phyloP scores from a whole-genome alignment of 2,113 vertebrate species.

The Pachypanchax playfairii region DNA sequence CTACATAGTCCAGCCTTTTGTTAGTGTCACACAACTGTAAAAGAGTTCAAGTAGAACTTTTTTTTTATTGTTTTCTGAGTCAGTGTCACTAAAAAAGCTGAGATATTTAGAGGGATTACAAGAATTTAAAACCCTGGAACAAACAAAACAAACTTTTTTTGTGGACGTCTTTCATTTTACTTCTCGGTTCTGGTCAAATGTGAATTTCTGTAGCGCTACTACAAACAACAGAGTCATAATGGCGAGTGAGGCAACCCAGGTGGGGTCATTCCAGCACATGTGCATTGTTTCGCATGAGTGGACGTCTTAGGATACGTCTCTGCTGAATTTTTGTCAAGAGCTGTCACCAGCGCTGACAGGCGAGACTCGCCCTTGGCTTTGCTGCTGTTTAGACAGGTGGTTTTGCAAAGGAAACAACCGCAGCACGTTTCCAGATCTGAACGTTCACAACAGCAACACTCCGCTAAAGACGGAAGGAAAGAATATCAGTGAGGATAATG shows the following conservation, averaged over 20 bases:
- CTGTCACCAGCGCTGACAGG: constrained; percentile 77
- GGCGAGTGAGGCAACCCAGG: constrained; percentile 45
- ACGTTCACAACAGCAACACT: constrained; percentile 47
- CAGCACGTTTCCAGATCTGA: constrained; percentile 66
- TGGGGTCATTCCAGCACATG: constrained; percentile 65
- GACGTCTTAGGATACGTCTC: constrained; percentile 66
- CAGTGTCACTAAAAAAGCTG: constrained; percentile 44
- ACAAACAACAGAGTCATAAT: constrained; percentile 28
- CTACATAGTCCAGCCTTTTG: constrained; percentile 59
- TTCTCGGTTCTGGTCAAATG: constrained; percentile 41
- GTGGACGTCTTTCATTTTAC: constrained; percentile 9
- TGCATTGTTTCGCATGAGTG: constrained; percentile 72
- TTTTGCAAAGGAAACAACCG: constrained; percentile 80
- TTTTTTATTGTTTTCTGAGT: constrained; percentile 33
- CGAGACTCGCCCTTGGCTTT: constrained; percentile 75
- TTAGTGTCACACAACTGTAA: constrained; percentile 48
- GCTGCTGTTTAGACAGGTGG: constrained; percentile 84
- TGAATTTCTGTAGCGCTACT: background rate
- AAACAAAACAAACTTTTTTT: constrained; percentile 40
- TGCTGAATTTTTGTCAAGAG: constrained; percentile 69
- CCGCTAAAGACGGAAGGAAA: constrained; percentile 63
- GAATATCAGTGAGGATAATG: constrained; percentile 65
- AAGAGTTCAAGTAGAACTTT: constrained; percentile 44
- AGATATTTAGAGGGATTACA: constrained; percentile 46
- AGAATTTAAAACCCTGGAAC: constrained; percentile 39